Evolutionary conservation across 2,113 vertebrate species (phyloP), one percentile per base, ranked within the genome.

Genomic region (Meles meles): DNA sequence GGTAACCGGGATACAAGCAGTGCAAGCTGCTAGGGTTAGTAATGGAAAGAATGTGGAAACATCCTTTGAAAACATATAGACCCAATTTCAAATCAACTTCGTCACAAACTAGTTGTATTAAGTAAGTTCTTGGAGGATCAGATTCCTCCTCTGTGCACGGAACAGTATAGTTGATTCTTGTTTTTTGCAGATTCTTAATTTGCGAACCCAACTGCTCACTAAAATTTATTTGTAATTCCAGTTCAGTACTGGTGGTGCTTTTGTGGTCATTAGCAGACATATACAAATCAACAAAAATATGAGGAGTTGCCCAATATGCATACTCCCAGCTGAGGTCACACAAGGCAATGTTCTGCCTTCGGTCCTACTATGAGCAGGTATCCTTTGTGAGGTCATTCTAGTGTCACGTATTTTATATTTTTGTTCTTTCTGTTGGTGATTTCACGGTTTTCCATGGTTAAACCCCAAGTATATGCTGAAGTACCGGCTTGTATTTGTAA

Each of bases 1-100:
- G 11, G 2, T 88, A 89, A 72, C 20, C 0, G 7, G 79, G 31
- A 77, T 72, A 49, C 31, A 57, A 82, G 55, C 55, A 76, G 37
- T 20, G 29, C 7, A 80, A n/a, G 27, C n/a, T 37, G 37, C 88
- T 17, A 1, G 34, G 25, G 20, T 92, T 76, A 57, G 42, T 23
- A 69, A 57, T 39, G 18, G 90, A 90, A 85, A 95, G 88, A 96
- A 94, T 14, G 42, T 87, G 84, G 31, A 20, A 77, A 77, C 8
- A 44, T 77, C 77, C 93, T 83, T 13, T 67, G 72, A 74, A 87
- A 84, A 77, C 42, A 17, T 18, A 25, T 55, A 57, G 69, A 74
- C 69, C 74, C 23, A 82, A 72, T 95, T 92, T 95, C 67, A 90
- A 39, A 83, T 95, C 29, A 89, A 12, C n/a, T 85, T 34, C 52